phyloP scores from a whole-genome alignment of 2,888 invertebrate genomes.

The Blastobasis lacticolella region DNA sequence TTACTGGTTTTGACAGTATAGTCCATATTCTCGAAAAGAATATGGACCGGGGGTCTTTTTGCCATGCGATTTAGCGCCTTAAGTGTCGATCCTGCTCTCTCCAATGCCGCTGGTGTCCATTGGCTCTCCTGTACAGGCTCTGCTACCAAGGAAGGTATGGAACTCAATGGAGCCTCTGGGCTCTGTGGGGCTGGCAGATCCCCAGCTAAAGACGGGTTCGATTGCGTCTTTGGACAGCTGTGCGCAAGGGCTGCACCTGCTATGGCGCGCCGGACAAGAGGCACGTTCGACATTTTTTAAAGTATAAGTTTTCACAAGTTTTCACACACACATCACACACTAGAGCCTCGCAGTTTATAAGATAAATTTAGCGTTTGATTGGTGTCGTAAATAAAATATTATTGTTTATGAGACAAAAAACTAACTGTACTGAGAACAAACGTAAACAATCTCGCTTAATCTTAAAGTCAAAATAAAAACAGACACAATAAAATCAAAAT shows the following conservation, averaged over 20 bases:
- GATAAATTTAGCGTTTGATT: not conserved
- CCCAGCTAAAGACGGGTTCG: no score
- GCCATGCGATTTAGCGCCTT: constrained; percentile 72
- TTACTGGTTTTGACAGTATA: constrained; percentile 66
- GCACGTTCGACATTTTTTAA: constrained; percentile 41
- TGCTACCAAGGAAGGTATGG: constrained; percentile 26
- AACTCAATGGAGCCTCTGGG: constrained; percentile 7
- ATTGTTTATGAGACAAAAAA: no score
- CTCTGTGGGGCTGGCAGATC: not conserved
- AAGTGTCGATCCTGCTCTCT: constrained; percentile 63
- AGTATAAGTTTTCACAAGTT: not conserved
- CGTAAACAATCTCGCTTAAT: no score
- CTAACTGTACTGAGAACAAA: no score
- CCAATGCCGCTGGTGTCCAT: constrained; percentile 66
- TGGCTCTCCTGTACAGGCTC: constrained; percentile 42
- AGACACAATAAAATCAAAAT: no score
- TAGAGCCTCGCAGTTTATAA: not conserved
- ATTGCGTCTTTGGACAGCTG: not conserved
- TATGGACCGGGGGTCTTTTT: constrained; percentile 73
- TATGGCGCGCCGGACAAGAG: constrained; percentile 58
- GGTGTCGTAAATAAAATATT: no score
- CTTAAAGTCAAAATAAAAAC: no score
- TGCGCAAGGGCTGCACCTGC: constrained; percentile 54
- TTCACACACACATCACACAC: not conserved
- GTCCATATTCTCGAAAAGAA: constrained; percentile 74